phyloP scores from a whole-genome alignment of 2,113 vertebrate species.

The Herpailurus yagouaroundi region DNA sequence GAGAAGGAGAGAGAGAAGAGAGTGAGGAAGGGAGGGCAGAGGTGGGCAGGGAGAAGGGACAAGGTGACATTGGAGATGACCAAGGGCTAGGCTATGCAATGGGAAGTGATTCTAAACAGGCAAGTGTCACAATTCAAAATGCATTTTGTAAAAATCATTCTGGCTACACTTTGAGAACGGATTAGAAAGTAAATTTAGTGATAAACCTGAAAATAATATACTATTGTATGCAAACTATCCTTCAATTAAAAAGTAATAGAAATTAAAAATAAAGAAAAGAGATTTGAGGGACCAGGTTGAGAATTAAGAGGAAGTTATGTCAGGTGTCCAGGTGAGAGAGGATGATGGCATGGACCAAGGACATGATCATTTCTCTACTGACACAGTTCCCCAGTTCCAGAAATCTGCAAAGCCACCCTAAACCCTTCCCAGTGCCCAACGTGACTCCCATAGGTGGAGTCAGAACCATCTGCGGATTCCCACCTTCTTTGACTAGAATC shows the following conservation, averaged over 20 bases:
- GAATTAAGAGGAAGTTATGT: background rate
- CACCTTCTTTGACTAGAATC: background rate
- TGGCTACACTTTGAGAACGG: background rate
- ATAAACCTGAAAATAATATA: background rate
- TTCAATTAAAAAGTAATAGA: background rate
- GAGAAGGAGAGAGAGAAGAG: background rate
- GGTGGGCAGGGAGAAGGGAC: background rate
- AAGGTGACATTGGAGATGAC: too few relatives aligned
- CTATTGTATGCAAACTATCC: background rate
- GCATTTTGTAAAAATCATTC: background rate
- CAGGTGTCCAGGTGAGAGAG: background rate
- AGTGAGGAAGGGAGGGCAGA: background rate
- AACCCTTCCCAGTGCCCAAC: rapidly evolving
- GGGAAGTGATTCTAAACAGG: background rate
- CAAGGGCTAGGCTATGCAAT: rapidly evolving
- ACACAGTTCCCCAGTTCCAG: background rate
- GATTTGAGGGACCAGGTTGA: background rate
- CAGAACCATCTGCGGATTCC: background rate
- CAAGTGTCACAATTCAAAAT: background rate
- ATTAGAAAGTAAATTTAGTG: background rate
- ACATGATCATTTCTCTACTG: rapidly evolving
- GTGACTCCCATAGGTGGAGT: too few relatives aligned
- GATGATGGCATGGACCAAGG: background rate
- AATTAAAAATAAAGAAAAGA: background rate
- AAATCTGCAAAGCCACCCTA: background rate